Base-by-base conservation (phyloP, 2,888 invertebrate species). In the Tanytarsus gracilentus region DNA sequence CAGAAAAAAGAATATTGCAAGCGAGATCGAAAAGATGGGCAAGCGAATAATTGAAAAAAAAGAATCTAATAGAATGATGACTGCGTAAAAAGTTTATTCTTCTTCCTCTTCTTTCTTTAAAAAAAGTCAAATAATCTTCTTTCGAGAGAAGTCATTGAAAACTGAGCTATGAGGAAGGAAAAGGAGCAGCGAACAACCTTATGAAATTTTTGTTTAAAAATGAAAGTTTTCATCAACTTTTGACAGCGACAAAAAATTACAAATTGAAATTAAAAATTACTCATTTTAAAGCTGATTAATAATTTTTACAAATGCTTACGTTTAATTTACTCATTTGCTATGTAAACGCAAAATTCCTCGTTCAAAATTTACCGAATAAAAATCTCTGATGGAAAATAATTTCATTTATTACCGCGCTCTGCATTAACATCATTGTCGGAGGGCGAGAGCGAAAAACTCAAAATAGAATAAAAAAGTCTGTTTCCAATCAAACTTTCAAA, bases 401-500 rank as follows among this genome's bases (percentile, higher is more conserved):
- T 44, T 44, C 44, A 44, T 44, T 44, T 44, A 23, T 23, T 18
- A 23, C 21, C 44, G 44, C 44, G 44, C 44, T n/a, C 44, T 44
- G 44, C 21, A 44, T 44, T 44, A 44, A 44, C 44, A 44, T 44
- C 44, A 44, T 44, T 44, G 44, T 44, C 23, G 21, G 44, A 11
- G 21, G 23, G 21, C 6, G 14, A 36, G 7, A 39, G 40, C 18
- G 40, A 40, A 7, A 9, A 7, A 36, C 3, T 14, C n/a, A 23
- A 44, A 40, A 21, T 40, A 11, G 40, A 36, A 55, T 16, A 27
- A 30, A 58, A 58, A 58, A 40, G 58, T 58, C 58, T 58, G 58
- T 58, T 58, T 58, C 58, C 58, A 58, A 58, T 58, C 58, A 48
- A 58, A 58, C 58, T 58, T 58, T 58, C 48, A 58, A 58, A 44